Conservation (phyloP, 2,888 invertebrate species). For the Netelia melanura region DNA sequence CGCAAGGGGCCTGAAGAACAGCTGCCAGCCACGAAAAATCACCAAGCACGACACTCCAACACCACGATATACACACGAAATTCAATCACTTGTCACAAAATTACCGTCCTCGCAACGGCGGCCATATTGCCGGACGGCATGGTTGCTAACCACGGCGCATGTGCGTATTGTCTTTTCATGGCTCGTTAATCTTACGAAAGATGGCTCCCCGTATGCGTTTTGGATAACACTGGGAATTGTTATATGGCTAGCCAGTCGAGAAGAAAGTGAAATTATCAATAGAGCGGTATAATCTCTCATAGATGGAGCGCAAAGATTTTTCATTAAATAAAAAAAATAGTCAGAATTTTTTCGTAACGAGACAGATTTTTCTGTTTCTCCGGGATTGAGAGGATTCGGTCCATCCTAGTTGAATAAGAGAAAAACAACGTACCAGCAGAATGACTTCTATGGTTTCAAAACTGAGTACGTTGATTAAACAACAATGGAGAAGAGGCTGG, state of each 20-base stretch:
- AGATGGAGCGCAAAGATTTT: too few species aligned
- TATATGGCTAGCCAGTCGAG: too few species aligned
- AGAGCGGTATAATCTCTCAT: too few species aligned
- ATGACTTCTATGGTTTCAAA: not conserved
- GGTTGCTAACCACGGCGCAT: constrained; percentile 44
- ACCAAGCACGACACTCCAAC: constrained; percentile 68
- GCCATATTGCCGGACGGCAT: constrained; percentile 79
- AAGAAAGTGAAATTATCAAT: too few species aligned
- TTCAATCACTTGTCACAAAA: constrained; percentile 79
- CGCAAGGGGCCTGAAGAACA: constrained; percentile 57
- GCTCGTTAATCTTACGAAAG: not conserved
- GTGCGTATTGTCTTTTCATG: constrained; percentile 28
- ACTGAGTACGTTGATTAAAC: constrained; percentile 43
- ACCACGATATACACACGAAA: constrained; percentile 72
- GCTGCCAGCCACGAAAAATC: constrained; percentile 65
- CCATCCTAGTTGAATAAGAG: not conserved
- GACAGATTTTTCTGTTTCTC: too few species aligned
- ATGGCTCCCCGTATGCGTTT: not conserved
- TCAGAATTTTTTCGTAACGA: too few species aligned
- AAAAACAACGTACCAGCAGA: not conserved
- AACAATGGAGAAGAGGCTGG: constrained; percentile 64
- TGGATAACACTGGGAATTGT: too few species aligned
- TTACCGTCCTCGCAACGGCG: constrained; percentile 76
- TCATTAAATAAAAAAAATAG: too few species aligned
- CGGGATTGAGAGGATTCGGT: too few species aligned